These are phyloP conservation scores for Protosalanx chinensis DNA, from an alignment of 2,797 vertebrate species.

Conservation along the genomic window DNA sequence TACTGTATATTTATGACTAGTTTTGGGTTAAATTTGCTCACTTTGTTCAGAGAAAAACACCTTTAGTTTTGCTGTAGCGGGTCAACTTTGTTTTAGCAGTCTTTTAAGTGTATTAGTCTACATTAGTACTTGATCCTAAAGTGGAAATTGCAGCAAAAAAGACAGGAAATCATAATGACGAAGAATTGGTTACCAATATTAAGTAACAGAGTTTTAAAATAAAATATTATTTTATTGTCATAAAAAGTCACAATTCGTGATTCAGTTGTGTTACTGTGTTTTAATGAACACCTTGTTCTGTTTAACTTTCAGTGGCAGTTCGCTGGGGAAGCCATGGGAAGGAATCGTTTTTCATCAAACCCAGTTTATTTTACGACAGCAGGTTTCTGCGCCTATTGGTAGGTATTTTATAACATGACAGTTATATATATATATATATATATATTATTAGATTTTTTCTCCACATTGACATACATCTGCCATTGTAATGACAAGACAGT, in stretches of 20 bases:
- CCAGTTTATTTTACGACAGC: slow-evolving; percentile 81
- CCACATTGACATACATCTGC: neutral
- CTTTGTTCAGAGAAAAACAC: neutral
- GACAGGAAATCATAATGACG: neutral
- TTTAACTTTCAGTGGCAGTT: slow-evolving; percentile 74
- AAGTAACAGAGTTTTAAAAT: too few relatives aligned
- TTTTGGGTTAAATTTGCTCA: neutral
- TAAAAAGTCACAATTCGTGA: too few relatives aligned
- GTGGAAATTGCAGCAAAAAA: too few relatives aligned
- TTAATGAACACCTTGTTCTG: slow-evolving; percentile 15
- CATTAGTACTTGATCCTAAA: too few relatives aligned
- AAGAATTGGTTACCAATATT: too few relatives aligned
- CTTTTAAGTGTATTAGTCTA: too few relatives aligned
- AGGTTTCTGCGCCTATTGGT: slow-evolving; percentile 86
- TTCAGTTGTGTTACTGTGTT: neutral
- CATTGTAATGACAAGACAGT: neutral
- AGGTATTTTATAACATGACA: slow-evolving; percentile 45
- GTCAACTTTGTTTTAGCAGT: too few relatives aligned
- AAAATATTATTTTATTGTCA: too few relatives aligned
- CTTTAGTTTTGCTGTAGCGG: too few relatives aligned
- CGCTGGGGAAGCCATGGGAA: slow-evolving; percentile 84
- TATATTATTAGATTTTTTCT: too few relatives aligned
- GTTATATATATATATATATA: too few relatives aligned
- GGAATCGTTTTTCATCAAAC: slow-evolving; percentile 82
- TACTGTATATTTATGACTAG: neutral